Evolutionary conservation across 2,797 vertebrate genomes (phyloP), one percentile per base, ranked within the genome.

Genomic region (Tapera naevia): DNA sequence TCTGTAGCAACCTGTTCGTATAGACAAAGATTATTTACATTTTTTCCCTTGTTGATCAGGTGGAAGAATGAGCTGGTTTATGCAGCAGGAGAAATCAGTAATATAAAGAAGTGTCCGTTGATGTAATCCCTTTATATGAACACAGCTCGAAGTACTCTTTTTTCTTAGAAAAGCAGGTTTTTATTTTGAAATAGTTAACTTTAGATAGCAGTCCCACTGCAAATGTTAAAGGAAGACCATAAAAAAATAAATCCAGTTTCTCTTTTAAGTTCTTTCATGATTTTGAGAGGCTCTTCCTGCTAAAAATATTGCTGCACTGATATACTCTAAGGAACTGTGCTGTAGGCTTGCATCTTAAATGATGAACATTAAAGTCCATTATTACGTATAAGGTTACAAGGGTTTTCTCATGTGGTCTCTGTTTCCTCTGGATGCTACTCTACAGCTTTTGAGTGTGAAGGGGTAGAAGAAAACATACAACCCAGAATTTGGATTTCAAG

Each of bases 381-480:
- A 13, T 15, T 67, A 14, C 2, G 2, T 35, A 71, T 23, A 32
- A 71, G 70, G 71, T 91, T n/a, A 27, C 1, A 3, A n/a, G 45
- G 30, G 2, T 43, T 86, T 70, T 81, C 48, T 73, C 33, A 12
- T 50, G 43, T 66, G 66, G 25, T 56, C 51, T 89, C 43, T 70
- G 15, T 84, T 91, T 88, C 60, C 39, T 91, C 48, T 89, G 61
- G 57, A 53, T 80, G 41, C 33, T 88, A 27, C 46, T 56, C 53
- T 60, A 73, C 88, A 80, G 62, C 66, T 88, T 88, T 74, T 74
- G 69, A 78, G 62, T 86, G 80, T 80, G 73, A 93, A 78, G 56
- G 67, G 41, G 14, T 94, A 53, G 79, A 89, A 75, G 45, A 92
- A 93, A 88, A 72, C 12, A 24, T 14, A 67, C 23, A 78, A 83